Evolutionary conservation across 2,888 invertebrate species (phyloP).

Genomic region (Drosophila robusta): DNA sequence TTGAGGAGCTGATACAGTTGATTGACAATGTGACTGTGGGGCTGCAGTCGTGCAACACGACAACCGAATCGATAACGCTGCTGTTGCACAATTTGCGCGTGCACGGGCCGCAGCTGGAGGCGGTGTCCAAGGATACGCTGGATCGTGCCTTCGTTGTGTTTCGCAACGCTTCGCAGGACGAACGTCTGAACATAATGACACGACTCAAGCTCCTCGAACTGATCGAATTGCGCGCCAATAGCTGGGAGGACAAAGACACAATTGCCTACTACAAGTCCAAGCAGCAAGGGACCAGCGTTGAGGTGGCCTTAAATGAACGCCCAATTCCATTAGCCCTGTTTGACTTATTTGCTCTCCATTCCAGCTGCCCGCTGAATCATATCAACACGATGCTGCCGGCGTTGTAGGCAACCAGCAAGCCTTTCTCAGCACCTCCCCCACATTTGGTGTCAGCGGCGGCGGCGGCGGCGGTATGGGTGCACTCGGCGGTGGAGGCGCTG

Average conservation of each 20-base stretch:
- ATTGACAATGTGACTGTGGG: constrained; percentile 93
- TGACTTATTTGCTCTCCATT: neutral
- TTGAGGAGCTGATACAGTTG: constrained; percentile 92
- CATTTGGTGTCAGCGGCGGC: constrained; percentile 80
- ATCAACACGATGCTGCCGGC: constrained; percentile 67
- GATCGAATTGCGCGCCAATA: constrained; percentile 95
- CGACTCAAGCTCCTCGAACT: constrained; percentile 95
- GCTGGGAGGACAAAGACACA: constrained; percentile 95
- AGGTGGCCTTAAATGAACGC: constrained; percentile 69
- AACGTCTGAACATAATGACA: constrained; percentile 93
- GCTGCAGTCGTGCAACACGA: constrained; percentile 90
- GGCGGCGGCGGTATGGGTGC: constrained; percentile 35
- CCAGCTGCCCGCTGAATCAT: constrained; percentile 72
- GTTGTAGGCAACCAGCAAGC: constrained; percentile 67
- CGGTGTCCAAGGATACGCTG: constrained; percentile 93
- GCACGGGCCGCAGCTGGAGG: constrained; percentile 92
- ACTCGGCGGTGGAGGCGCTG: constrained; percentile 54
- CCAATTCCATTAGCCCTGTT: neutral
- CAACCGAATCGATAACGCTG: constrained; percentile 90
- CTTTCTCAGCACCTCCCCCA: constrained; percentile 87
- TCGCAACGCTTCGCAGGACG: constrained; percentile 95
- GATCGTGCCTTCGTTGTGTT: constrained; percentile 94
- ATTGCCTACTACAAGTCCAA: constrained; percentile 92
- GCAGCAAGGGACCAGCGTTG: constrained; percentile 87
- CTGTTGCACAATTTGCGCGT: constrained; percentile 93